These are phyloP conservation scores for Tillus elongatus DNA, from an alignment of 2,888 invertebrate genomes.

Conservation along the genomic window DNA sequence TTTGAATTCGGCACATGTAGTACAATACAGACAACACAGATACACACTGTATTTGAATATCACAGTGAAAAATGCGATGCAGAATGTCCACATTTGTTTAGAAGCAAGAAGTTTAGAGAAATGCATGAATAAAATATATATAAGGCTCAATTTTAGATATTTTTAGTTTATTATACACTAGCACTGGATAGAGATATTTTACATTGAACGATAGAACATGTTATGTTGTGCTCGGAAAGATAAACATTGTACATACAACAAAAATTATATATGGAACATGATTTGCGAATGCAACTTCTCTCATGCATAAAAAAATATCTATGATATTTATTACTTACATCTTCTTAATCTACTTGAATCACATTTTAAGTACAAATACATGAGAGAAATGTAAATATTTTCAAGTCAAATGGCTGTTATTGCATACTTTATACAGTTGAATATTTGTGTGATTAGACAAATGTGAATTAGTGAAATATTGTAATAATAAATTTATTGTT, in stretches of 20 bases:
- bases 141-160: slow-evolving; percentile 30
- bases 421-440: slow-evolving; percentile 26
- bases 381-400: slow-evolving; percentile 31
- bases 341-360: slow-evolving; percentile 40
- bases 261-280: slow-evolving; percentile 19
- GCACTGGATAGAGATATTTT: slow-evolving; percentile 23
- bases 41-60: slow-evolving; percentile 40
- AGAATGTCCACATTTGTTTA: slow-evolving; percentile 30
- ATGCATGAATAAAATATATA: slow-evolving; percentile 26
- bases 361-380: slow-evolving; percentile 41
- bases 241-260: slow-evolving; percentile 13
- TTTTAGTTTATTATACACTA: slow-evolving; percentile 21
- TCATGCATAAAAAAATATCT: slow-evolving; percentile 41
- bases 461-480: slow-evolving; percentile 11
- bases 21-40: slow-evolving; percentile 38
- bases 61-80: slow-evolving; percentile 40
- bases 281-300: slow-evolving; percentile 27
- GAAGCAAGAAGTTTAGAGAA: slow-evolving; percentile 28
- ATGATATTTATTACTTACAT: slow-evolving; percentile 37
- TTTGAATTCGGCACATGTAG: slow-evolving; percentile 34
- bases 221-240: slow-evolving; percentile 11
- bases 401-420: slow-evolving; percentile 20
- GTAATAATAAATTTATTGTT: slow-evolving; percentile 26
- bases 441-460: slow-evolving; percentile 24
- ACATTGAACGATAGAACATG: slow-evolving; percentile 8